phyloP scores from a whole-genome alignment of 2,888 invertebrate species.

The Petrolisthes cinctipes region DNA sequence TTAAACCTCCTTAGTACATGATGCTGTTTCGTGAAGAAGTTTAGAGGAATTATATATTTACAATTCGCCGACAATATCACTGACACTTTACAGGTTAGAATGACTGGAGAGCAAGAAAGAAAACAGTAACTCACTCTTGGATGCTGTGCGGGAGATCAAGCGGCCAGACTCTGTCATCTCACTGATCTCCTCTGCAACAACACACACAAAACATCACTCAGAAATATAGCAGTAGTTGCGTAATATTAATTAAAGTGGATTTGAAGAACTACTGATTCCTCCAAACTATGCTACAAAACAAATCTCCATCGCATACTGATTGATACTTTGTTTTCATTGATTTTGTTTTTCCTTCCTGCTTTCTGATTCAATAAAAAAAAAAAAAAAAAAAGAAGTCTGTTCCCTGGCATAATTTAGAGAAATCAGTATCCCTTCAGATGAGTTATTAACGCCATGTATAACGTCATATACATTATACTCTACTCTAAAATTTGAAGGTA shows the following conservation, averaged over 20 bases:
- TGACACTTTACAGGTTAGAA: not conserved
- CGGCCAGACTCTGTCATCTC: slow-evolving; percentile 62
- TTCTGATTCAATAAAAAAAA: not conserved
- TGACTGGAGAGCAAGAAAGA: not conserved
- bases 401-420: too few relatives aligned
- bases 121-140: slow-evolving; percentile 57
- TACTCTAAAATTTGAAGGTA: too few relatives aligned
- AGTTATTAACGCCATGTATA: too few relatives aligned
- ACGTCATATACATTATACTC: too few relatives aligned
- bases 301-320: not conserved
- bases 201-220: not conserved
- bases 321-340: not conserved
- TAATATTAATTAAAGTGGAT: not conserved
- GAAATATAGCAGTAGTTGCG: not conserved
- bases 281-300: not conserved
- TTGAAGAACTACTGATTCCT: not conserved
- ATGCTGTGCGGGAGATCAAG: slow-evolving; percentile 41
- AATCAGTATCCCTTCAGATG: too few relatives aligned
- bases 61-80: too few relatives aligned
- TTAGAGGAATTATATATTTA: too few relatives aligned
- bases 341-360: not conserved
- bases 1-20: too few relatives aligned
- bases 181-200: slow-evolving; percentile 62
- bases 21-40: too few relatives aligned
- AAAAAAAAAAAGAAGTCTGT: too few relatives aligned